Conservation (phyloP, 2,113 vertebrate genomes). For the Anser cygnoides region DNA sequence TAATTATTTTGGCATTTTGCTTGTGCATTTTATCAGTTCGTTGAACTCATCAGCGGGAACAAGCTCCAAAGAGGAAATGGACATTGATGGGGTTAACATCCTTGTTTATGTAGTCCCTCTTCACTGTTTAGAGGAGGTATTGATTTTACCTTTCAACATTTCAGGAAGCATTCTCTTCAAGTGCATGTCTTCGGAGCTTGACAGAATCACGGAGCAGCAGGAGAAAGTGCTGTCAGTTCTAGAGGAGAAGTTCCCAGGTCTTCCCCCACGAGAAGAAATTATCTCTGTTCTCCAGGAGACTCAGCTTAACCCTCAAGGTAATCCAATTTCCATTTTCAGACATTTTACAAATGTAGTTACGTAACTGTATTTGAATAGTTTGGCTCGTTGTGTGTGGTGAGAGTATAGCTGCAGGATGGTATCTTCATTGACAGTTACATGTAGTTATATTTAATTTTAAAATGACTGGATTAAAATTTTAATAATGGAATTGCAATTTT, state of each 20-base stretch:
- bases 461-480: neutral
- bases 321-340: neutral
- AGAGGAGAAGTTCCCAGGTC: constrained; percentile 80
- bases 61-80: neutral
- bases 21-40: neutral
- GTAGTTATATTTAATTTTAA: neutral
- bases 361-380: neutral
- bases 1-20: neutral
- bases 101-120: neutral
- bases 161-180: constrained; percentile 87
- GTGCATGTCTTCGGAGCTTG: constrained; percentile 76
- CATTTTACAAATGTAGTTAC: neutral
- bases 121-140: neutral
- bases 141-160: constrained; percentile 20
- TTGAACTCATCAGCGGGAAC: neutral
- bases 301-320: constrained; percentile 74
- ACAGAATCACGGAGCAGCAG: constrained; percentile 76
- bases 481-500: neutral
- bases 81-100: neutral
- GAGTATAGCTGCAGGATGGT: neutral
- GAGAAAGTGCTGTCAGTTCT: constrained; percentile 81
- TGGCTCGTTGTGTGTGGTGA: neutral
- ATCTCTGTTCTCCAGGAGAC: constrained; percentile 75
- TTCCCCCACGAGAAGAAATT: constrained; percentile 78
- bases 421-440: neutral